phyloP scores from a whole-genome alignment of 2,113 vertebrate genomes.

The Hemibagrus wyckioides region DNA sequence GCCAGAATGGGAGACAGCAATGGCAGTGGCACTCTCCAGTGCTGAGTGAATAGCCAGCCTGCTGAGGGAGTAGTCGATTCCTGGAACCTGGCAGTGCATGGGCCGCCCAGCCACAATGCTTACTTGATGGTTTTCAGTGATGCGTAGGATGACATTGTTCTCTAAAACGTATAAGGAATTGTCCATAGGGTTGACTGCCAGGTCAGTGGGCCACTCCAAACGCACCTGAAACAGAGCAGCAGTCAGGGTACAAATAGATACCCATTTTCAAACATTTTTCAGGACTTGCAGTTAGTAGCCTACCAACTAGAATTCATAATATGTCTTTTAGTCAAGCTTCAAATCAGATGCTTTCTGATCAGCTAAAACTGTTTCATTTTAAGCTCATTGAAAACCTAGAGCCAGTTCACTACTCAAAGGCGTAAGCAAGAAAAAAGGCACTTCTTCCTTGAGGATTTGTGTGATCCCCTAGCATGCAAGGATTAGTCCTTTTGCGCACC shows the following conservation, averaged over 20 bases:
- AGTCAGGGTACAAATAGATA: background rate
- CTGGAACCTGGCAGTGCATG: conserved; percentile 98
- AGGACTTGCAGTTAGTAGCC: background rate
- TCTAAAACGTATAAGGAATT: conserved; percentile 98
- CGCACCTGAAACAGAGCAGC: conserved; percentile 79
- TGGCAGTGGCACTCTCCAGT: conserved; percentile 94
- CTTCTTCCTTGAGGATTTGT: background rate
- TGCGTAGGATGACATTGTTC: conserved; percentile 97
- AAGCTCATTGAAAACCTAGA: background rate
- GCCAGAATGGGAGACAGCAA: conserved; percentile 93
- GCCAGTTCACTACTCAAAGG: background rate
- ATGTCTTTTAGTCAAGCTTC: background rate
- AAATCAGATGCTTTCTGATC: background rate
- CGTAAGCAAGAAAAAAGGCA: background rate
- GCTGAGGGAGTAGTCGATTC: conserved; percentile 99
- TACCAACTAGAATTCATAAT: background rate
- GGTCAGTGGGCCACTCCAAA: conserved; percentile 97
- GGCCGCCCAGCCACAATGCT: conserved; percentile 98
- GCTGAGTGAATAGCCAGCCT: conserved; percentile 96
- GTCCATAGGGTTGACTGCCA: conserved; percentile 98
- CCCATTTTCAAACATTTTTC: background rate
- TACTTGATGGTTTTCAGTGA: conserved; percentile 99
- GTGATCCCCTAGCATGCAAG: conserved; percentile 4
- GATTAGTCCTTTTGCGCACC: conserved; percentile 68
- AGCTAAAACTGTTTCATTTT: background rate